These are phyloP conservation scores for Macrosoma leucophasiata DNA, from an alignment of 2,888 invertebrate genomes.

Conservation along the genomic window DNA sequence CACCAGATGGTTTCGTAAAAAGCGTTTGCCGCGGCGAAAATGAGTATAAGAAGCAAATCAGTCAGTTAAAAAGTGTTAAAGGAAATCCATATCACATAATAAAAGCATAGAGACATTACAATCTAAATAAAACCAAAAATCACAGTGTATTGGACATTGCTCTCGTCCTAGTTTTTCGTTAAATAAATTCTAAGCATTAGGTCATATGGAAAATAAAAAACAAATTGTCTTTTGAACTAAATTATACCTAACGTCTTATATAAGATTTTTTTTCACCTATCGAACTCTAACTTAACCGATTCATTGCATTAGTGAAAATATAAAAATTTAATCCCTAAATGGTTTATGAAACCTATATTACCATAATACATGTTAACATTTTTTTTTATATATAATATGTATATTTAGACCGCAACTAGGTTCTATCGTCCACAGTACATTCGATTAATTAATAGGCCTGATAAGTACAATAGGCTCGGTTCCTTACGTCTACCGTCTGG, in stretches of 20 bases:
- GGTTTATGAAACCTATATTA: conserved; percentile 73
- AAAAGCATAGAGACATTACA: conserved; percentile 65
- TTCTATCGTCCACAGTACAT: conserved; percentile 21
- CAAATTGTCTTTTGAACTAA: conserved; percentile 67
- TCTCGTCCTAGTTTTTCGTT: conserved; percentile 60
- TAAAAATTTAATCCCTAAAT: conserved; percentile 68
- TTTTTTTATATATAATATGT: conserved; percentile 56
- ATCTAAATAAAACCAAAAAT: conserved; percentile 72
- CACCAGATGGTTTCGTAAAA: conserved; percentile 22
- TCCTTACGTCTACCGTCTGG: conserved; percentile 43
- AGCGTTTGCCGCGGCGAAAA: no score
- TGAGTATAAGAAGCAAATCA: conserved; percentile 31
- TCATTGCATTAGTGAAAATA: conserved; percentile 71
- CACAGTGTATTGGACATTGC: conserved; percentile 70
- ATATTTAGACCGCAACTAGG: conserved; percentile 34
- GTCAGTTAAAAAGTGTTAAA: no score
- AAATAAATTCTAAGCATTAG: conserved; percentile 64
- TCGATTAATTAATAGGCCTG: conserved; percentile 67
- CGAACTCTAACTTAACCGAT: conserved; percentile 61
- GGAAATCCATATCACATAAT: conserved; percentile 73
- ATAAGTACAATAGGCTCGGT: conserved; percentile 59
- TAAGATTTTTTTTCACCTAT: conserved; percentile 51
- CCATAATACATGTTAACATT: conserved; percentile 67
- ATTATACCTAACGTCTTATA: conserved; percentile 56
- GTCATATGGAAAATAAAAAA: conserved; percentile 46